phyloP scores from a whole-genome alignment of 2,113 vertebrate species.

The Lynx canadensis region DNA sequence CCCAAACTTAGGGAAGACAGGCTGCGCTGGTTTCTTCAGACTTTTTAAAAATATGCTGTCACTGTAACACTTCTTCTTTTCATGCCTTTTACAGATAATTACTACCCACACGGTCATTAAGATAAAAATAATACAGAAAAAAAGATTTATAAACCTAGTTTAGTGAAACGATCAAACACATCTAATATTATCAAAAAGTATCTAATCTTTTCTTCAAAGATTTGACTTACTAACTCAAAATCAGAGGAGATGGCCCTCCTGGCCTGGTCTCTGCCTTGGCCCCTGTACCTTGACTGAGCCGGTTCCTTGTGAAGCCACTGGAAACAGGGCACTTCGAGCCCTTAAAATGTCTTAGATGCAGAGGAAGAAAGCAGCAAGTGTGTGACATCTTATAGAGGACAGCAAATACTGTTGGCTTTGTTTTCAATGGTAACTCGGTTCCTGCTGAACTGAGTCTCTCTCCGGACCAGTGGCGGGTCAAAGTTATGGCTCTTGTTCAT shows the following conservation, averaged over 20 bases:
- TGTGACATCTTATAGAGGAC: neutral
- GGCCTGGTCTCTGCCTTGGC: neutral
- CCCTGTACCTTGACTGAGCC: fast-evolving
- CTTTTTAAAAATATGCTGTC: neutral
- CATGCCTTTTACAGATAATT: neutral
- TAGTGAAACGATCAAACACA: neutral
- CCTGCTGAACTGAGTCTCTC: neutral
- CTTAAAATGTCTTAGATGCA: neutral
- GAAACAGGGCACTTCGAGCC: neutral
- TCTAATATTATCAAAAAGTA: neutral
- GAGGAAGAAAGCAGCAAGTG: neutral
- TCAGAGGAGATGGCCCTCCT: neutral
- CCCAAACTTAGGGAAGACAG: neutral
- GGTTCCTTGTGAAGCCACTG: fast-evolving
- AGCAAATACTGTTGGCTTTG: fast-evolving
- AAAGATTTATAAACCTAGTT: neutral
- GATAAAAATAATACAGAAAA: neutral
- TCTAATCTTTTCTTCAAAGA: neutral
- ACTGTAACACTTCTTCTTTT: neutral
- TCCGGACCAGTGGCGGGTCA: neutral
- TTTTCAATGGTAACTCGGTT: neutral
- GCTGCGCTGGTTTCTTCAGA: neutral
- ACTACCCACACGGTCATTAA: neutral
- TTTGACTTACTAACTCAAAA: neutral
- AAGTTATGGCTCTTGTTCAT: neutral